Percentiles rank a stretch among this genome's conserved stretches.
Evolutionary conservation across 2,113 vertebrate genomes (phyloP).

Genomic region (Oreochromis aureus): DNA sequence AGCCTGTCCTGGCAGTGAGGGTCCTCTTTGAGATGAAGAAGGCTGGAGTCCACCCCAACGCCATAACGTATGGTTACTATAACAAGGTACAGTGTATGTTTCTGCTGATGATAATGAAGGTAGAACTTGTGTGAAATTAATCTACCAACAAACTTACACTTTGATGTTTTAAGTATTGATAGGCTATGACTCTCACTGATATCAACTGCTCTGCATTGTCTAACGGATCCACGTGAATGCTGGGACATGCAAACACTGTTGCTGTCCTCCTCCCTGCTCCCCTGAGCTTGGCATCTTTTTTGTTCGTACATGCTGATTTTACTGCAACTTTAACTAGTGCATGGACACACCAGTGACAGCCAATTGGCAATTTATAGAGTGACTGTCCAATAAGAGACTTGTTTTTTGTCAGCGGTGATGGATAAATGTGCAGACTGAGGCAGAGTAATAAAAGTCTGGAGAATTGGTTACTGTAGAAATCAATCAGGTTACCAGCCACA

Average conservation of each 20-base stretch:
- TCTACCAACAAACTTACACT: background rate
- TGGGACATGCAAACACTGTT: background rate
- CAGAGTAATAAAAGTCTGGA: background rate
- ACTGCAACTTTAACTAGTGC: background rate
- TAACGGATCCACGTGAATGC: background rate
- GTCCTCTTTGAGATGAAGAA: constrained; percentile 99
- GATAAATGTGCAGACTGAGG: background rate
- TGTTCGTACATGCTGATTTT: background rate
- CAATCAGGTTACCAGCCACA: background rate
- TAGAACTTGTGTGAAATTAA: background rate
- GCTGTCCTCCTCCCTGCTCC: background rate
- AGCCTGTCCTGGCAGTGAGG: constrained; percentile 90
- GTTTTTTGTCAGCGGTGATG: background rate
- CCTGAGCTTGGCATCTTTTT: background rate
- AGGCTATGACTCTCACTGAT: background rate
- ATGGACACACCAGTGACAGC: background rate
- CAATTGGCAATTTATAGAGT: background rate
- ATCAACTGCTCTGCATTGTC: background rate
- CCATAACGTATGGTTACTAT: constrained; percentile 97
- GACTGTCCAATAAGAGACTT: background rate
- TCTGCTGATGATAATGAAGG: background rate
- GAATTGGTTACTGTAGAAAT: background rate
- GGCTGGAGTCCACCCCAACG: constrained; percentile 92
- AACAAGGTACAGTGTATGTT: constrained; percentile 79
- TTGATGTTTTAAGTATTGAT: background rate